A percentile compares a stretch with the other conserved stretches of the same genome.
Conservation (phyloP, 2,888 invertebrate genomes). For the Tortricodes alternella region DNA sequence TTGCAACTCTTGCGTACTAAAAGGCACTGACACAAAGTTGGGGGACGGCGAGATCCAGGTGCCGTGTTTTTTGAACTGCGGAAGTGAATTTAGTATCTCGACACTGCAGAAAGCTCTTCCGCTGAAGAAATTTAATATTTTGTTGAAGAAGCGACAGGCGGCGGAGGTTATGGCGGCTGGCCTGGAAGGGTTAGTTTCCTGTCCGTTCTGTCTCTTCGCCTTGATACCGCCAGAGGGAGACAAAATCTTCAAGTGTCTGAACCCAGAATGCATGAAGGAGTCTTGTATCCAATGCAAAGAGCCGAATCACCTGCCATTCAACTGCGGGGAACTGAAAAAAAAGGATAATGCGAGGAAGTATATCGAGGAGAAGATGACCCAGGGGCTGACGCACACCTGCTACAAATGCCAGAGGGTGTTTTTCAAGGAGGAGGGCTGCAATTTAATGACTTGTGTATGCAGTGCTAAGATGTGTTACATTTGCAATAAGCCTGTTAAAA, state of each 20-base stretch:
- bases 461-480: not conserved
- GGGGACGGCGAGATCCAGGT: not conserved
- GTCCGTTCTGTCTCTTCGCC: slow-evolving; percentile 1
- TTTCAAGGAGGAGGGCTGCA: not conserved
- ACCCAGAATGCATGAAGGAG: slow-evolving; percentile 2
- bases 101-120: not conserved
- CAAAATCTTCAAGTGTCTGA: not conserved
- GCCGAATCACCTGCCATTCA: not conserved
- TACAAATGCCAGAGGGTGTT: not conserved
- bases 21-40: not conserved
- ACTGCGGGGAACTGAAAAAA: not conserved
- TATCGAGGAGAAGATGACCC: slow-evolving; percentile 1
- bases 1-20: not conserved
- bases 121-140: not conserved
- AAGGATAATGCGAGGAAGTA: not conserved
- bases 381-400: not conserved
- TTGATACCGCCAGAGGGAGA: not conserved
- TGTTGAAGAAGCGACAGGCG: not conserved
- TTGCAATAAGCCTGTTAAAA: not conserved
- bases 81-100: not conserved
- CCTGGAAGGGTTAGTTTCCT: not conserved
- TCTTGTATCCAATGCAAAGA: not conserved
- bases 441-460: not conserved
- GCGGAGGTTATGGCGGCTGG: not conserved
- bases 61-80: not conserved